Conservation (phyloP, 2,888 invertebrate genomes). For the Cosmorhoe ocellata region DNA sequence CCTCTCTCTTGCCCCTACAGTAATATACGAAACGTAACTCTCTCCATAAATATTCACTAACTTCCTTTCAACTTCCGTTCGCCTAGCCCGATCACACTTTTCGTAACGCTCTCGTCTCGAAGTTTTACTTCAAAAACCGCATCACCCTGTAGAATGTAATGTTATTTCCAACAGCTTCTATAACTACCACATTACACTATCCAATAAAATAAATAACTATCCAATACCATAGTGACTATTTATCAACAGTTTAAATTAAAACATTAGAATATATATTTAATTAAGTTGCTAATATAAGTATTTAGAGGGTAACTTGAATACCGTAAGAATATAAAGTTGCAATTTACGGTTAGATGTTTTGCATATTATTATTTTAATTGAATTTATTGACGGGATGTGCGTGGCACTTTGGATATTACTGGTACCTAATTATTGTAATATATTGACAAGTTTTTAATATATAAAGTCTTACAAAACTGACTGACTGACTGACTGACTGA, state of each 20-base stretch:
- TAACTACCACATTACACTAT: background rate
- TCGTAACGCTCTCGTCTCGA: no score
- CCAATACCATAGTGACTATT: background rate
- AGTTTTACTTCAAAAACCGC: no score
- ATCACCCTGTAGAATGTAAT: no score
- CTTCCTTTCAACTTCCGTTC: no score
- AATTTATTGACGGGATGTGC: conserved; percentile 3
- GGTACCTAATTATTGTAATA: background rate
- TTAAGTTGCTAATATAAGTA: background rate
- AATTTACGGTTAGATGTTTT: conserved; percentile 1
- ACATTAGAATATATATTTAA: conserved; percentile 5
- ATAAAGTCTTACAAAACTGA: no score
- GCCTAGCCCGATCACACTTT: no score
- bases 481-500: no score
- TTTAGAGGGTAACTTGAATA: background rate
- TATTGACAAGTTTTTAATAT: no score
- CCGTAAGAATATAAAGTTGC: background rate
- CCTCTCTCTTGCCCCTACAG: no score
- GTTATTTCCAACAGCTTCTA: background rate
- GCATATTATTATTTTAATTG: conserved; percentile 1
- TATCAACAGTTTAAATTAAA: background rate
- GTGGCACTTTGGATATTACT: background rate
- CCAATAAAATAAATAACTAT: background rate
- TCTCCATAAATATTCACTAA: no score
- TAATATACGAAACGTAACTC: no score